Base-by-base conservation (phyloP, 2,888 invertebrate genomes). In the Eupithecia tripunctaria region DNA sequence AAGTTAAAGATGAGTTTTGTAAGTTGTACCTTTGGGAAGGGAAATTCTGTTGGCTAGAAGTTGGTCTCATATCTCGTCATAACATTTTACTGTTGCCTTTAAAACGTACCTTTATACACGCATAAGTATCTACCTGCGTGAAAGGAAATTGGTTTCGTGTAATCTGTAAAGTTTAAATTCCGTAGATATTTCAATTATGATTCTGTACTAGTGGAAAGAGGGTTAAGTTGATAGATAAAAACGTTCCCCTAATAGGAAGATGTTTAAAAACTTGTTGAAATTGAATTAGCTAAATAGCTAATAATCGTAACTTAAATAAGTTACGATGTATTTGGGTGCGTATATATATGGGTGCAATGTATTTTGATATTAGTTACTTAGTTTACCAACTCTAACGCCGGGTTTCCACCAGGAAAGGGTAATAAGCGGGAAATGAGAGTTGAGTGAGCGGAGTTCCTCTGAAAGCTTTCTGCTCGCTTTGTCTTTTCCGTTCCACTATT, bases 31-130 rank as follows among this genome's bases (percentile, higher is more conserved):
- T 74, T 65, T 36, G 60, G 29, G 73, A 70, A 67, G 79, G 71
- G 81, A 81, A 79, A 79, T 68, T 75, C 77, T 70, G 74, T 82
- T 80, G 73, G 84, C 78, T 78, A 80, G 84, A 88, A 88, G 86
- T 89, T 90, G 86, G 85, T 86, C 85, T 87, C 88, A 87, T 89
- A 90, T 90, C 90, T 91, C 85, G 89, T 89, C 89, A 91, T 91
- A 91, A 90, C 89, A 86, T 91, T 92, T 92, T 92, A 91, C 89
- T 89, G 89, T 89, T 87, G 83, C 82, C 85, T 86, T 65, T 86
- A 86, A 63, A 83, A 80, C 83, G 86, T 83, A 84, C 81, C 79
- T 82, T 36, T 36, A 47, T 78, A 80, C 79, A 80, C 80, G 81
- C 78, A 83, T 83, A 82, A 82, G 83, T 36, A 63, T 10, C 60